Evolutionary conservation across 2,888 invertebrate species (phyloP), one percentile per base, ranked within the genome.

Genomic region (Sabatieria punctata): DNA sequence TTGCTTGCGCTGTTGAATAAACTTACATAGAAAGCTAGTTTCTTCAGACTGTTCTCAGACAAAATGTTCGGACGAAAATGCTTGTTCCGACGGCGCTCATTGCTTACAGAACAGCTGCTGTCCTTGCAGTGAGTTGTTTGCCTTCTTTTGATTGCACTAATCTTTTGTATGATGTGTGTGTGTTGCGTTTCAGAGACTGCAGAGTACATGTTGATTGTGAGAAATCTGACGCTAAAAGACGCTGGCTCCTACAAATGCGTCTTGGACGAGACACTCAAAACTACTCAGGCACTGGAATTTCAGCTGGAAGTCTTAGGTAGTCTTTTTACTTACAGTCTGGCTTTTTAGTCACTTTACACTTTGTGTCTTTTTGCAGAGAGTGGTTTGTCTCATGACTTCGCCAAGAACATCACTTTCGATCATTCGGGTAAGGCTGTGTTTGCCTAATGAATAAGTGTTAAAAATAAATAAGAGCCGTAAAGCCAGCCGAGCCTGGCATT

Each of bases 331-430:
- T n/a, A n/a, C n/a, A n/a, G n/a, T n/a, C n/a, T n/a, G n/a, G n/a
- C n/a, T n/a, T n/a, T n/a, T n/a, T n/a, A n/a, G n/a, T n/a, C n/a
- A n/a, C n/a, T n/a, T n/a, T n/a, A n/a, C n/a, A n/a, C n/a, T n/a
- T n/a, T n/a, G n/a, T 41, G 15, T 43, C 4, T 42, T 15, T 21
- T 45, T 46, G 18, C 35, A 48, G 48, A 43, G 24, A 46, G 48
- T 23, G 44, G 45, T 2, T 21, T 46, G 25, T 35, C 22, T 26
- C 37, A 22, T 11, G 36, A 37, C 4, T 48, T 43, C 24, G 11
- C 24, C 30, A 19, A 48, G 27, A 48, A 48, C n/a, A 39, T 48
- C 6, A 46, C 48, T 19, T 48, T 39, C 19, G 48, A 48, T 23
- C 33, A 48, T 23, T 15, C 45, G 6, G 22, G 48, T 48, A 27